Evolutionary conservation across 2,888 invertebrate species (phyloP), one percentile per base, ranked within the genome.

Genomic region (Harpalus rufipes): DNA sequence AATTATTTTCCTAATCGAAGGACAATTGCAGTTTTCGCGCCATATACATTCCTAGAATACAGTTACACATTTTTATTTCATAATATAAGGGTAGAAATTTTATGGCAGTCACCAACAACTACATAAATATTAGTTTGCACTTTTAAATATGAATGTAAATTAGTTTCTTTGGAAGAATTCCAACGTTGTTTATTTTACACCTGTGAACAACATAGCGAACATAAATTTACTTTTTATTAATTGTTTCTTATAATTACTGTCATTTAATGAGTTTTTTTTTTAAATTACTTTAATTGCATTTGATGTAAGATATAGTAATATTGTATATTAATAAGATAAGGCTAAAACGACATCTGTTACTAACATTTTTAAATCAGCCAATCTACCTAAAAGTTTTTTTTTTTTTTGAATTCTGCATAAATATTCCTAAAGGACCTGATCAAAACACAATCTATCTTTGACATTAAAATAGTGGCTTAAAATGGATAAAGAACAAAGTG

Each of bases 1-100:
- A 44, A 74, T 74, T 74, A 74, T 74, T 74, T 74, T 74, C 72
- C 25, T 74, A 74, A 74, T 16, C 12, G 72, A 44, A 74, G 44
- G 72, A 74, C 72, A 74, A 44, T 44, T 41, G 41, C 7, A 18
- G 44, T 44, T 44, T 74, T 44, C 72, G 72, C 72, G 41, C 72
- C 72, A 7, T 74, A 44, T 44, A 74, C 14, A 74, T 32, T 18
- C 12, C 68, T 14, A 68, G 10, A 18, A 18, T 18, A 74, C 72
- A 74, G 72, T 74, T 74, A 74, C 12, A 44, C 10, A 74, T 8
- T 14, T 44, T 41, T 44, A 16, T 18, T 44, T 68, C 32, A 21
- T 63, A 63, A 25, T 25, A 63, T 21, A 63, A 63, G 63, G 63
- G 63, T 63, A 63, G 21, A 63, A 63, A 18, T 63, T 32, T 32